A percentile compares a stretch with the other conserved stretches of the same genome.
Evolutionary conservation across 2,797 vertebrate species (phyloP).

Genomic region (Semaprochilodus insignis): DNA sequence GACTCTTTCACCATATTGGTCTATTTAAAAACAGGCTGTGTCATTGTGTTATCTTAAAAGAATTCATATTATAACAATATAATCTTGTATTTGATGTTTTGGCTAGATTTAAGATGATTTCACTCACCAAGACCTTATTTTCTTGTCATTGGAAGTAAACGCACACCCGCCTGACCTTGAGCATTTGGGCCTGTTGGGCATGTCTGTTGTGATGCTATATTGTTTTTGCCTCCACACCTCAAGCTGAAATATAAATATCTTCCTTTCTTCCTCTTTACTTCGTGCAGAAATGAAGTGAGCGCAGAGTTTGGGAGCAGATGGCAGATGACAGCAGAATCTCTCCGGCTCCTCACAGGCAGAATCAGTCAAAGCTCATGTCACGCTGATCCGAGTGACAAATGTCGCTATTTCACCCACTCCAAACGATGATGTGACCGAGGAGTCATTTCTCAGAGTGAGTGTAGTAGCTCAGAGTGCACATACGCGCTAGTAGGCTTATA

Average conservation of each 20-base stretch:
- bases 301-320: conserved; percentile 13
- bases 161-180: background rate
- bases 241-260: background rate
- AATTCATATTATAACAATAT: no score
- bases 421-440: conserved; percentile 40
- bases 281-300: background rate
- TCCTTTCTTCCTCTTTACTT: background rate
- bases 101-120: no score
- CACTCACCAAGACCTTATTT: no score
- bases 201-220: background rate
- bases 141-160: no score
- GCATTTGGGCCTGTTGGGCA: background rate
- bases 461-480: conserved; percentile 10
- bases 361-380: conserved; percentile 54
- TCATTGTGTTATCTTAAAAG: no score
- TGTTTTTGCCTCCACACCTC: background rate
- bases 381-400: conserved; percentile 55
- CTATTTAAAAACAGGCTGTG: no score
- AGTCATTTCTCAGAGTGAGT: conserved; percentile 41
- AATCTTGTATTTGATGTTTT: no score
- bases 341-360: conserved; percentile 39
- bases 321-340: conserved; percentile 27
- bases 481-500: background rate
- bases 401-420: conserved; percentile 40
- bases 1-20: no score